A percentile compares a stretch with the other conserved stretches of the same genome.
These are phyloP conservation scores for Apis mellifera DNA, from an alignment of 1,140 invertebrate genomes.

Conservation along the genomic window DNA sequence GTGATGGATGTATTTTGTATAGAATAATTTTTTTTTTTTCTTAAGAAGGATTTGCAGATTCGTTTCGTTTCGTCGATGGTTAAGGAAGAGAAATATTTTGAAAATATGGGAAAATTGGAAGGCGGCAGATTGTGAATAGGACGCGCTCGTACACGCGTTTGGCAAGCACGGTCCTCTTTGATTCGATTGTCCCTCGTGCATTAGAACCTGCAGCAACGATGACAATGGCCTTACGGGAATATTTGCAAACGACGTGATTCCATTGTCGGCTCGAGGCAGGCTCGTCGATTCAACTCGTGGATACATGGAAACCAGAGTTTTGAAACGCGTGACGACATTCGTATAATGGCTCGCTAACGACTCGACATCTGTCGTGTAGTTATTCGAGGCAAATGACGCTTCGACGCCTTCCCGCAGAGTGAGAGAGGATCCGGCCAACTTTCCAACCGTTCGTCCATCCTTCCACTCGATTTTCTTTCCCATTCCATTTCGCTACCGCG, in stretches of 20 bases:
- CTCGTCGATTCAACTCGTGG: conserved; percentile 21
- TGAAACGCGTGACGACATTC: conserved; percentile 62
- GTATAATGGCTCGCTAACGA: conserved; percentile 64
- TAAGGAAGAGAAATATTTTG: conserved; percentile 46
- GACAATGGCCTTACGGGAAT: conserved; percentile 46
- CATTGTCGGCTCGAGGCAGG: conserved; percentile 52
- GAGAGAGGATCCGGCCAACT: conserved; percentile 24
- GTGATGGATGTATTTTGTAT: too few relatives aligned
- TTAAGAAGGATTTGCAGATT: neutral
- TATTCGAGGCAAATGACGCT: conserved; percentile 47
- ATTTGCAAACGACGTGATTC: conserved; percentile 58
- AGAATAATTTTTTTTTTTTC: too few relatives aligned
- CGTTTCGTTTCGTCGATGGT: neutral
- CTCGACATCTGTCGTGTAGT: conserved; percentile 57
- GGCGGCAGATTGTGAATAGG: neutral
- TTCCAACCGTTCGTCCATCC: neutral
- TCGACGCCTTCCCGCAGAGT: conserved; percentile 8
- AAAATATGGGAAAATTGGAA: conserved; percentile 28
- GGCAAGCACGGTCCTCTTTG: conserved; percentile 11
- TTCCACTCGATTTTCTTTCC: neutral
- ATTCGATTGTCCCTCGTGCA: conserved; percentile 15
- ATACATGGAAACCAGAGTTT: conserved; percentile 52
- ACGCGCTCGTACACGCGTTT: conserved; percentile 7
- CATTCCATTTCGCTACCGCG: neutral
- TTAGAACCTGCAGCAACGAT: conserved; percentile 8